These are phyloP conservation scores for Oceanodroma tethys DNA, from an alignment of 2,113 vertebrate genomes.

Conservation along the genomic window DNA sequence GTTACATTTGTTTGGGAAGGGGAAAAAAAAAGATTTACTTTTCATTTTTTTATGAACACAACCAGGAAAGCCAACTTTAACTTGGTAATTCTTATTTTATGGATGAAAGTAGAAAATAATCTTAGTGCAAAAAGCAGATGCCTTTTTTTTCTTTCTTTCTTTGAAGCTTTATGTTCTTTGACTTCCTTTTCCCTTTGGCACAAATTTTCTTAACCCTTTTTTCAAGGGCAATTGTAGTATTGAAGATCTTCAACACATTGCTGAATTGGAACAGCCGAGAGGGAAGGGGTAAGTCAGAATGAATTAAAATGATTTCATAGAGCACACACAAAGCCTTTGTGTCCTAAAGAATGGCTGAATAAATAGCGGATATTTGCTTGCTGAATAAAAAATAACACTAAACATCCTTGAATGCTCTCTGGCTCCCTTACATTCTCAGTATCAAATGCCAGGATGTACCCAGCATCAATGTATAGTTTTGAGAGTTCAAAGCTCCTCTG, in stretches of 20 bases:
- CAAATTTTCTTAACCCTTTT: constrained; percentile 26
- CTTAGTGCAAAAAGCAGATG: neutral
- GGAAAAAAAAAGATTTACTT: neutral
- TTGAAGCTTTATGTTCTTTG: neutral
- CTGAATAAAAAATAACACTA: neutral
- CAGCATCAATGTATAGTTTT: neutral
- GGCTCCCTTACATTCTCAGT: neutral
- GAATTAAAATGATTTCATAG: constrained; percentile 57
- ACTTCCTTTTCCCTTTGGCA: neutral
- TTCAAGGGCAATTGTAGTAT: constrained; percentile 33
- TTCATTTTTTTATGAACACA: neutral
- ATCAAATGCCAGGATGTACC: neutral
- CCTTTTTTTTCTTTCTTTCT: neutral
- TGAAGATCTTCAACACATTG: neutral
- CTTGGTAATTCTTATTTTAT: neutral
- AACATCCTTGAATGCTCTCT: neutral
- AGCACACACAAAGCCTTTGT: constrained; percentile 29
- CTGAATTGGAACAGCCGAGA: neutral
- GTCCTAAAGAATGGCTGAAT: constrained; percentile 1
- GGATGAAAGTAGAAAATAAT: neutral
- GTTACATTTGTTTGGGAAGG: neutral
- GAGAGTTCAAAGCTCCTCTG: neutral
- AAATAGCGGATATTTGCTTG: constrained; percentile 3
- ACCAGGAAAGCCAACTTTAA: neutral
- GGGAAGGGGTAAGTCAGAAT: constrained; percentile 25